Percentiles rank a stretch among this genome's conserved stretches.
Conservation (phyloP, 2,888 invertebrate species). For the Aphidius colemani region DNA sequence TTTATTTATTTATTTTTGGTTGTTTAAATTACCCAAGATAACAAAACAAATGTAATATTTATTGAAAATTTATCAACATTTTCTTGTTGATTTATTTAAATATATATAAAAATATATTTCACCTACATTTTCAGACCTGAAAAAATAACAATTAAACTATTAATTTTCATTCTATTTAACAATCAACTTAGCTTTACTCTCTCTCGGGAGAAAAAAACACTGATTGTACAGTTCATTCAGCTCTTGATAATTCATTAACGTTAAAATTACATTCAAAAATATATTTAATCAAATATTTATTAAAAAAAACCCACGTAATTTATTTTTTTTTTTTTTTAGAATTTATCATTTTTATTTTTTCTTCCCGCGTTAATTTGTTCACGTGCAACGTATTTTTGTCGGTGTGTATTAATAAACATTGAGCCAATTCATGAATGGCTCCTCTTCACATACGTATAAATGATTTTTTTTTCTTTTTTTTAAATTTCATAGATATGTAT, state of each 20-base stretch:
- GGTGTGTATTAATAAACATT: slow-evolving; percentile 46
- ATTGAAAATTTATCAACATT: not conserved
- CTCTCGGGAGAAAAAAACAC: too few species aligned
- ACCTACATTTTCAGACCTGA: too few species aligned
- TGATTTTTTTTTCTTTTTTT: not conserved
- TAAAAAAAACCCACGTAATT: too few species aligned
- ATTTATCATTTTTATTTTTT: not conserved
- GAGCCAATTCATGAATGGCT: slow-evolving; percentile 50
- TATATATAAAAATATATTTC: too few species aligned
- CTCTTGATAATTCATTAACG: slow-evolving; percentile 73
- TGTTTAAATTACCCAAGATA: too few species aligned
- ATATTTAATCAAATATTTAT: too few species aligned
- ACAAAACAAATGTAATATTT: not conserved
- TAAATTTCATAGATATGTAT: not conserved
- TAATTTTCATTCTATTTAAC: not conserved
- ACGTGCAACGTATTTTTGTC: slow-evolving; percentile 31
- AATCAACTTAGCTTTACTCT: slow-evolving; percentile 63
- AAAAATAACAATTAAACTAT: slow-evolving; percentile 13
- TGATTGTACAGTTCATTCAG: slow-evolving; percentile 76
- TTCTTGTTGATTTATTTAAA: not conserved
- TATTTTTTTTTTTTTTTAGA: not conserved
- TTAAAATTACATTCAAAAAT: too few species aligned
- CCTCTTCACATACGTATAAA: slow-evolving; percentile 11
- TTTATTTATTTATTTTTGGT: slow-evolving; percentile 2
- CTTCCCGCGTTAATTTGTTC: not conserved